Evolutionary conservation across 2,888 invertebrate species (phyloP), one percentile per base, ranked within the genome.

Genomic region (Sesia bembeciformis): DNA sequence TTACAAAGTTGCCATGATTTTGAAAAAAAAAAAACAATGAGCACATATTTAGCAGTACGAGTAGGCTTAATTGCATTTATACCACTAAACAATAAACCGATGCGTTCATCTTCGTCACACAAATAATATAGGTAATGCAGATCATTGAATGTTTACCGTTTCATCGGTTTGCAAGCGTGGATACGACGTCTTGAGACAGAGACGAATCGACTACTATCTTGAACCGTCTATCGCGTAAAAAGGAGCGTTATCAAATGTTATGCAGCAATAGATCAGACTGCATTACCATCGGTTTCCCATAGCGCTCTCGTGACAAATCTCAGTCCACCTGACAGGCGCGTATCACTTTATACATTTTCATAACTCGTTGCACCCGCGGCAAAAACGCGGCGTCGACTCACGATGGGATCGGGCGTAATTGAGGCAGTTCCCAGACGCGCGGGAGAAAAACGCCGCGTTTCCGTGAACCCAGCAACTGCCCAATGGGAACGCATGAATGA

Each of bases 341-440:
- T 39, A 60, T 49, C 40, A 51, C 53, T 67, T 77, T 76, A 78
- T 81, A 66, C 74, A 82, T 81, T 72, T 82, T 76, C 73, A 80
- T 78, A 59, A 56, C 57, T 60, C 43, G 57, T 49, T 43, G n/a
- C 54, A 40, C 53, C 40, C 51, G 50, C 46, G 5, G 61, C 65
- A 80, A 82, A 81, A 81, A 79, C 76, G 70, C 73, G 72, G 72
- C 78, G 73, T 60, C 72, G 64, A 56, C 62, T 61, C 62, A 60
- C 67, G 66, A 57, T 57, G 58, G 54, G 57, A 59, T 58, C 55
- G 57, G 53, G 57, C 53, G 67, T 74, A 74, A 76, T 75, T 70
- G 76, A 62, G 57, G 63, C 68, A 53, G 72, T 74, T 79, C 76
- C 70, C 78, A 76, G 70, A 60, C 61, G 60, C 55, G 55, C 39